Base-by-base conservation (phyloP, 2,888 invertebrate species). In the Ornithoptera alexandrae region DNA sequence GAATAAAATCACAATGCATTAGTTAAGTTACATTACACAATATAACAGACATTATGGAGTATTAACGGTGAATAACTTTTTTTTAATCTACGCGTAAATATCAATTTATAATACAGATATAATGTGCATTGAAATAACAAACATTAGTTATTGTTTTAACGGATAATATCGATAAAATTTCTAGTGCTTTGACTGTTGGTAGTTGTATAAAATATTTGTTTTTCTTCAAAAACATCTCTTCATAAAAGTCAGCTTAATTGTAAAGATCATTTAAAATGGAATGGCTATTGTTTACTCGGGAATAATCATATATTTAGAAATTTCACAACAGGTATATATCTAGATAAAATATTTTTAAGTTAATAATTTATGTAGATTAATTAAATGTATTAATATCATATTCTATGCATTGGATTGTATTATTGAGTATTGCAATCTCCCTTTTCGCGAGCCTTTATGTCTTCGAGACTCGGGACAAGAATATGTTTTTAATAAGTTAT, bases 1-100 rank as follows among this genome's bases (percentile, higher is more conserved):
- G 87, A 86, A 84, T 88, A 89, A 79, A 89, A 90, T 90, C 91
- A 90, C 91, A 90, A 87, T 90, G 85, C 81, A 86, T 86, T 89
- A 86, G 81, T 86, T 84, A 81, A 78, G 77, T 72, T 74, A 77
- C 72, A 73, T 77, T 85, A 85, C 81, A 85, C 76, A 76, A 79
- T 81, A 78, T 81, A 83, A 84, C 82, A 84, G 79, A 84, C 79
- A 83, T 76, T 72, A 75, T 74, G 81, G 86, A 88, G 85, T 88
- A 89, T 85, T 84, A 81, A 81, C 75, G 76, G 78, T 80, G 80
- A 82, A 73, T 76, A 79, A 46, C 76, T 75, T 74, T 62, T 62
- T 72, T 71, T 72, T 62, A 60, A 73, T 70, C 69, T 72, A 72
- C 75, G 71, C 68, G 75, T 76, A 72, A 76, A 79, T 78, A 78